A percentile compares a stretch with the other conserved stretches of the same genome.
These are phyloP conservation scores for Pherbina coryleti DNA, from an alignment of 2,888 invertebrate species.

Conservation along the genomic window DNA sequence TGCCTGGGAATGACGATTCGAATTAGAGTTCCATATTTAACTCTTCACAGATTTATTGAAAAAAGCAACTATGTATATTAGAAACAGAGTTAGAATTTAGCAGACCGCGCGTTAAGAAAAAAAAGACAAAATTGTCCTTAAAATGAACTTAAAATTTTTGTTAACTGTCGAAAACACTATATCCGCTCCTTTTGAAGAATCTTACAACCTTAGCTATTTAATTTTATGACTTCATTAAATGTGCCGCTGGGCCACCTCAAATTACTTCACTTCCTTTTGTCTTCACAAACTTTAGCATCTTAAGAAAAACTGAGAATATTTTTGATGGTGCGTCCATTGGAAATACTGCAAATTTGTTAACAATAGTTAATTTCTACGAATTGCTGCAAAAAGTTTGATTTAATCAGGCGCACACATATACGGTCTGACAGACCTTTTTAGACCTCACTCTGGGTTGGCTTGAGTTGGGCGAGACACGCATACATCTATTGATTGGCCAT, in stretches of 20 bases:
- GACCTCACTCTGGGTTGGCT: neutral
- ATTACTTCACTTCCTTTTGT: neutral
- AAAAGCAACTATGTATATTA: no score
- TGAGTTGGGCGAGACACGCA: neutral
- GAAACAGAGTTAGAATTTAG: no score
- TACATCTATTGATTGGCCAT: constrained; percentile 30
- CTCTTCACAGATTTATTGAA: no score
- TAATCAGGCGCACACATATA: constrained; percentile 2
- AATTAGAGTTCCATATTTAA: no score
- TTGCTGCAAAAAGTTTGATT: constrained; percentile 22
- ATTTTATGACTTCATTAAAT: constrained; percentile 30
- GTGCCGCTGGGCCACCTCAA: neutral
- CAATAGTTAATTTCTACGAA: constrained; percentile 38
- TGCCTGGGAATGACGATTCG: no score
- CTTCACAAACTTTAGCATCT: neutral
- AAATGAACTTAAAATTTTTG: no score
- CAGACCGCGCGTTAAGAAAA: no score
- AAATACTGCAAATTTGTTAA: constrained; percentile 21
- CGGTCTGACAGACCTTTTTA: neutral
- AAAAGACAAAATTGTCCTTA: no score
- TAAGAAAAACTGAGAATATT: neutral
- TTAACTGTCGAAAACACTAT: no score
- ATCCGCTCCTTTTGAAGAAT: no score
- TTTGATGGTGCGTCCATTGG: neutral
- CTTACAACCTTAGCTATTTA: no score